A percentile compares a stretch with the other conserved stretches of the same genome.
phyloP scores from a whole-genome alignment of 2,888 invertebrate genomes.

The Cremastinae sp. region DNA sequence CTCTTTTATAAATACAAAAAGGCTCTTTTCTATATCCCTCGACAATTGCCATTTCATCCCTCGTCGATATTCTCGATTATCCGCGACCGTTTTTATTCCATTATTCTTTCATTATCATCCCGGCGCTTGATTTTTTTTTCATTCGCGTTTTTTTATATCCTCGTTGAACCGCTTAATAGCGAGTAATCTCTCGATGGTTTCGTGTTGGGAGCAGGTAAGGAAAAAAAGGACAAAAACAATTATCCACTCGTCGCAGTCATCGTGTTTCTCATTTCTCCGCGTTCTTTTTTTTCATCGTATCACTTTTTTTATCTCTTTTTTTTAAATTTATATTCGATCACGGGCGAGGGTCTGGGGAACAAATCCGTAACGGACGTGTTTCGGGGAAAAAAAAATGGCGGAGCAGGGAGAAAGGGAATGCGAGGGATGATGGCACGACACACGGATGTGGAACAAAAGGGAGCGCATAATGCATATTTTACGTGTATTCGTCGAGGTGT shows the following conservation, averaged over 20 bases:
- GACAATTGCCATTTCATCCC: too few species aligned
- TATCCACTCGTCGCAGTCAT: constrained; percentile 42
- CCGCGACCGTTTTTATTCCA: too few species aligned
- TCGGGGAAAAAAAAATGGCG: background rate
- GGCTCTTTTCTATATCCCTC: too few species aligned
- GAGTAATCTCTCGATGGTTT: background rate
- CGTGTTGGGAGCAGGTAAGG: background rate
- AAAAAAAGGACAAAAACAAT: constrained; percentile 16
- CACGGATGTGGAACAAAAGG: constrained; percentile 16
- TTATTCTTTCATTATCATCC: too few species aligned
- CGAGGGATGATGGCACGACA: constrained; percentile 3
- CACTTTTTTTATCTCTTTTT: too few species aligned
- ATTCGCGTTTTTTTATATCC: background rate
- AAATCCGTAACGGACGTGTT: constrained; percentile 43
- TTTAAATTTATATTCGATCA: background rate
- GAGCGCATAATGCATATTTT: background rate
- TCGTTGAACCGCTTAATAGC: background rate
- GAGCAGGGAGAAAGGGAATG: constrained; percentile 5
- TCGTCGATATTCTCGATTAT: too few species aligned
- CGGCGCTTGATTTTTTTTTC: background rate
- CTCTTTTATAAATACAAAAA: background rate
- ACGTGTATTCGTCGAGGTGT: background rate
- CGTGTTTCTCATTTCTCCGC: background rate
- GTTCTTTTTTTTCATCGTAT: constrained; percentile 5
- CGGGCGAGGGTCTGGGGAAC: background rate